A percentile compares a stretch with the other conserved stretches of the same genome.
phyloP scores from a whole-genome alignment of 1,140 invertebrate species.

The Penaeus chinensis region DNA sequence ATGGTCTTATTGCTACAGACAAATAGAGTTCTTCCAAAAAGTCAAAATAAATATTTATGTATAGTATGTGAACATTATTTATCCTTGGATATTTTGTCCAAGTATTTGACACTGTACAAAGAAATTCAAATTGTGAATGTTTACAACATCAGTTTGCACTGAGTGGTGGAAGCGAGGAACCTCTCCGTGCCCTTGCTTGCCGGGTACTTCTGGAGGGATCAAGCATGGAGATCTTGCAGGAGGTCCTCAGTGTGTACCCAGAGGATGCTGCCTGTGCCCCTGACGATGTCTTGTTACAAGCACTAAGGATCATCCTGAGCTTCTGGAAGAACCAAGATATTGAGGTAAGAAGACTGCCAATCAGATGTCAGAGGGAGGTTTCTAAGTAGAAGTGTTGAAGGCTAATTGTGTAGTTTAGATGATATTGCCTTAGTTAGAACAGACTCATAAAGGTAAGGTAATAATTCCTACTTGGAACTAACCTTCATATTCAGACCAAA shows the following conservation, averaged over 20 bases:
- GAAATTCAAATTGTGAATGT: neutral
- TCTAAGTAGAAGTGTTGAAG: too few species aligned
- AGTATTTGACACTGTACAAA: neutral
- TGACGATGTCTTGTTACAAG: constrained; percentile 37
- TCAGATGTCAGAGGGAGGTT: too few species aligned
- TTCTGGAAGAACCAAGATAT: constrained; percentile 29
- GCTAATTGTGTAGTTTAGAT: too few species aligned
- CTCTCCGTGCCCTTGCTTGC: constrained; percentile 20
- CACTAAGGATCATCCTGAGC: constrained; percentile 4
- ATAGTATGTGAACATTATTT: too few species aligned
- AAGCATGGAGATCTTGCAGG: neutral
- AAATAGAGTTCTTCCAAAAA: too few species aligned
- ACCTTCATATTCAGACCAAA: too few species aligned
- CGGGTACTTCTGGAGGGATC: constrained; percentile 38
- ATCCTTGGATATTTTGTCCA: too few species aligned
- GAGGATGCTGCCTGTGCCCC: constrained; percentile 32
- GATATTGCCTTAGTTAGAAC: too few species aligned
- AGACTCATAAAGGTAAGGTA: too few species aligned
- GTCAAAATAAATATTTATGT: too few species aligned
- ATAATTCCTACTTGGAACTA: too few species aligned
- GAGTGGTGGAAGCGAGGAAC: constrained; percentile 32
- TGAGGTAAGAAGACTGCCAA: neutral
- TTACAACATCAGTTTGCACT: constrained; percentile 27
- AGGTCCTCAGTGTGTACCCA: constrained; percentile 41
- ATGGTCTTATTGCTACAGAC: too few species aligned